A percentile compares a stretch with the other conserved stretches of the same genome.
phyloP scores from a whole-genome alignment of 1,140 invertebrate species.

The Proales similis region DNA sequence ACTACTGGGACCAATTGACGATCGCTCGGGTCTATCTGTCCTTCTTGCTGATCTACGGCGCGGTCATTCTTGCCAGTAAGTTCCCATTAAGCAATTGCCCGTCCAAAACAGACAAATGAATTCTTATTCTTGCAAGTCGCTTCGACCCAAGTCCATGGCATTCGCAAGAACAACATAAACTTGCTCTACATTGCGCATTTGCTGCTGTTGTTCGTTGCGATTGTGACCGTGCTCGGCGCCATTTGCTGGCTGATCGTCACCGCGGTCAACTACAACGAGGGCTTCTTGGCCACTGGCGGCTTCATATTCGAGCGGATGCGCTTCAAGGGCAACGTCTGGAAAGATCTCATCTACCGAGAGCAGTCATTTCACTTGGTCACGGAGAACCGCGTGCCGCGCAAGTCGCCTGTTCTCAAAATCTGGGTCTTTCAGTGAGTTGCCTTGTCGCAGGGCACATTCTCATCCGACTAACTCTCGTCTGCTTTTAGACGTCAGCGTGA shows the following conservation, averaged over 20 bases:
- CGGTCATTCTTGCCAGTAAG: conserved; percentile 22
- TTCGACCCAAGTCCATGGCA: conserved; percentile 26
- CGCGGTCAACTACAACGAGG: conserved; percentile 31
- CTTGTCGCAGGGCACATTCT: no score
- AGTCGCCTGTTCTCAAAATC: conserved; percentile 3
- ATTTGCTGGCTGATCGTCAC: conserved; percentile 35
- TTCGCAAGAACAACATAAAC: conserved; percentile 19
- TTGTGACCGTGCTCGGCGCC: conserved; percentile 29
- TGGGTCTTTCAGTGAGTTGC: conserved; percentile 13
- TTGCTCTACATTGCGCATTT: conserved; percentile 18
- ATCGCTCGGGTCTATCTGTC: conserved; percentile 16
- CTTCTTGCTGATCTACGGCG: conserved; percentile 31
- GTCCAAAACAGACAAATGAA: no score
- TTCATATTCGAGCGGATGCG: conserved; percentile 33
- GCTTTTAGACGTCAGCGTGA: conserved; percentile 26
- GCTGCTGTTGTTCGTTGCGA: conserved; percentile 4
- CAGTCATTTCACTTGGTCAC: conserved; percentile 29
- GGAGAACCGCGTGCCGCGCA: conserved; percentile 7
- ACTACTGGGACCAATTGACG: conserved; percentile 37
- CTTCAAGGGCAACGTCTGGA: conserved; percentile 37
- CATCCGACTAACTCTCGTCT: not conserved
- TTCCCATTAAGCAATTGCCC: not conserved
- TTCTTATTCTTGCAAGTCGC: conserved; percentile 2
- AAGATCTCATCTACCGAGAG: conserved; percentile 36
- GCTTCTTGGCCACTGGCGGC: conserved; percentile 30